Percentiles rank a stretch among this genome's conserved stretches.
Conservation (phyloP, 1,140 invertebrate genomes). For the Cherax quadricarinatus region DNA sequence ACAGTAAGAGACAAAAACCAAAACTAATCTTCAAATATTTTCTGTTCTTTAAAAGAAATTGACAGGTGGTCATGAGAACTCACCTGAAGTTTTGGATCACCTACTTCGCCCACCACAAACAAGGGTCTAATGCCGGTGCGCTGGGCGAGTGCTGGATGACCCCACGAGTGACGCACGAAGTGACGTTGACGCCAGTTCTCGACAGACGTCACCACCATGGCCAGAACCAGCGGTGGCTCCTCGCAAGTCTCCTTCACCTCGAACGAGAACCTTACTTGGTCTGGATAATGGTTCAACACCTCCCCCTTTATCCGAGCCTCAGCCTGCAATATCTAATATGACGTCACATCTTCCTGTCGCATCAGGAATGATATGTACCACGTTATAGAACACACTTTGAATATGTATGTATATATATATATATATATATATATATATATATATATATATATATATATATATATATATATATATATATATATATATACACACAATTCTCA, state of each 20-base stretch:
- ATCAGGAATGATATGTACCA: no score
- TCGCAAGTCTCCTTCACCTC: neutral
- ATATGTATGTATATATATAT: no score
- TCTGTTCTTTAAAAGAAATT: neutral
- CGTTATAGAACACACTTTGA: no score
- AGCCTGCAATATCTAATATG: neutral
- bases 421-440: no score
- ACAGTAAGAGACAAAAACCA: no score
- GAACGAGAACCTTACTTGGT: neutral
- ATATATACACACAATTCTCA: no score
- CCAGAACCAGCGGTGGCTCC: conserved; percentile 15
- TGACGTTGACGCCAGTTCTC: neutral
- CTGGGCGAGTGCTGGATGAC: conserved; percentile 7
- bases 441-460: no score
- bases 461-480: no score
- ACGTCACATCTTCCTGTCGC: no score
- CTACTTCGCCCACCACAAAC: conserved; percentile 33
- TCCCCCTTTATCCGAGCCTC: neutral
- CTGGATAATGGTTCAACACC: conserved; percentile 27
- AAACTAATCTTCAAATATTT: neutral
- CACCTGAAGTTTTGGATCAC: conserved; percentile 20
- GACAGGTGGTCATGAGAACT: neutral
- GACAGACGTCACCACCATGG: conserved; percentile 42
- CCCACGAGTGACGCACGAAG: conserved; percentile 54
- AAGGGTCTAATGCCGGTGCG: conserved; percentile 15